Percentiles rank a stretch among this genome's conserved stretches.
phyloP scores from a whole-genome alignment of 2,113 vertebrate genomes.

The Carassius gibelio region DNA sequence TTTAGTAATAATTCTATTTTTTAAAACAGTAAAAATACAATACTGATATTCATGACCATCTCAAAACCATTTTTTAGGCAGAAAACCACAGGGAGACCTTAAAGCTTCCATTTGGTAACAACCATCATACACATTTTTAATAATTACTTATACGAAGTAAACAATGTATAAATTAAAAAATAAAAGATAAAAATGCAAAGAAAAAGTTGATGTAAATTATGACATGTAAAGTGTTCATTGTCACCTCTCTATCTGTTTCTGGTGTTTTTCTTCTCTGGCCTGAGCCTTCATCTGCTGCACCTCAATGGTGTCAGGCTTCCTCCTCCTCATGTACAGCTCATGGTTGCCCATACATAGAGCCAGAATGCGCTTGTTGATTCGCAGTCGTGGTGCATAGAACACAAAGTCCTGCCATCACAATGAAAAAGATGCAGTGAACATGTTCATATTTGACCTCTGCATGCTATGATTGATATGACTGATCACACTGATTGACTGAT shows the following conservation, averaged over 20 bases:
- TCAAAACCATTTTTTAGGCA: background rate
- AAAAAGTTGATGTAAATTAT: conserved; percentile 19
- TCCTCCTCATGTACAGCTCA: conserved; percentile 95
- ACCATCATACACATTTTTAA: background rate
- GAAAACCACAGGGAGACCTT: too few species aligned
- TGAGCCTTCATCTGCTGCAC: conserved; percentile 78
- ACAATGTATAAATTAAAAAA: background rate
- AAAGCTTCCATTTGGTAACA: background rate
- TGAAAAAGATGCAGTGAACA: background rate
- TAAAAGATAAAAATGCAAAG: background rate
- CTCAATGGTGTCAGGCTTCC: conserved; percentile 93
- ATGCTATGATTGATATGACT: background rate
- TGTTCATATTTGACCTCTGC: background rate
- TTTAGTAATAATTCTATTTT: background rate
- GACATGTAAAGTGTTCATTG: conserved; percentile 43
- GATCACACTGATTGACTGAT: background rate
- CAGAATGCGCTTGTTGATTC: conserved; percentile 97
- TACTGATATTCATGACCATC: background rate
- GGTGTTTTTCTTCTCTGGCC: conserved; percentile 96
- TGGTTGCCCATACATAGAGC: conserved; percentile 98
- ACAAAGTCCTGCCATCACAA: conserved; percentile 87
- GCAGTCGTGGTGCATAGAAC: conserved; percentile 65
- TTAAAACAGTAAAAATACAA: background rate
- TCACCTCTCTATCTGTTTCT: conserved; percentile 97
- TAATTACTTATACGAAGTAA: background rate